These are phyloP conservation scores for Uropetala carovei DNA, from an alignment of 2,888 invertebrate genomes.

Conservation along the genomic window DNA sequence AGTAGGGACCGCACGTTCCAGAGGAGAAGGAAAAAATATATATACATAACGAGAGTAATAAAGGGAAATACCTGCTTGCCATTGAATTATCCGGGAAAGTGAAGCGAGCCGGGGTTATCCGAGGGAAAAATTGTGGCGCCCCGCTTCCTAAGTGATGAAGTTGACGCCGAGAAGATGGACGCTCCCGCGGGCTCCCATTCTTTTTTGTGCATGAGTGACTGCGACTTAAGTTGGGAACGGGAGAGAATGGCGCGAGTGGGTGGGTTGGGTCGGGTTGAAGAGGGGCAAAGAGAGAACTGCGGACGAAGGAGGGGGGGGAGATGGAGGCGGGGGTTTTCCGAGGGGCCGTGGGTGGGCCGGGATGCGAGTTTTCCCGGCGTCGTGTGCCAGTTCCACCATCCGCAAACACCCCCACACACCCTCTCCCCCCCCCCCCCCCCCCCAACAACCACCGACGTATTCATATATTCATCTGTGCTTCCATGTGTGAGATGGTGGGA, in stretches of 20 bases:
- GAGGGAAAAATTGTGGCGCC: background rate
- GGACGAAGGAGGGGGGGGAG: too few relatives aligned
- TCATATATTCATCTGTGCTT: constrained; percentile 11
- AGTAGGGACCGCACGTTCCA: too few relatives aligned
- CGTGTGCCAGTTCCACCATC: too few relatives aligned
- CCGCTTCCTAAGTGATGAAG: background rate
- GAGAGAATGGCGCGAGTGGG: background rate
- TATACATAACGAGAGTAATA: too few relatives aligned
- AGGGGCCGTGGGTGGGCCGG: too few relatives aligned
- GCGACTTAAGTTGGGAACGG: background rate
- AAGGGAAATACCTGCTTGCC: too few relatives aligned
- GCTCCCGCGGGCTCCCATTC: background rate
- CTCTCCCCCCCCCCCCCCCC: background rate
- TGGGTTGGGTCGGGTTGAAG: too few relatives aligned
- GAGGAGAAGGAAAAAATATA: too few relatives aligned
- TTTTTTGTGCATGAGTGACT: background rate
- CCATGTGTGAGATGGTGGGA: constrained; percentile 2
- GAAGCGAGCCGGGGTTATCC: background rate
- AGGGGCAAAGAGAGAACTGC: too few relatives aligned
- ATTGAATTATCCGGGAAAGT: too few relatives aligned
- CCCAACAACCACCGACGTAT: background rate
- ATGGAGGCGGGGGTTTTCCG: too few relatives aligned
- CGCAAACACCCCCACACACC: background rate
- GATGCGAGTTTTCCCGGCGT: too few relatives aligned
- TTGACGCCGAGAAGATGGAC: background rate